A percentile compares a stretch with the other conserved stretches of the same genome.
Conservation (phyloP, 2,113 vertebrate species). For the Crotalus viridis region DNA sequence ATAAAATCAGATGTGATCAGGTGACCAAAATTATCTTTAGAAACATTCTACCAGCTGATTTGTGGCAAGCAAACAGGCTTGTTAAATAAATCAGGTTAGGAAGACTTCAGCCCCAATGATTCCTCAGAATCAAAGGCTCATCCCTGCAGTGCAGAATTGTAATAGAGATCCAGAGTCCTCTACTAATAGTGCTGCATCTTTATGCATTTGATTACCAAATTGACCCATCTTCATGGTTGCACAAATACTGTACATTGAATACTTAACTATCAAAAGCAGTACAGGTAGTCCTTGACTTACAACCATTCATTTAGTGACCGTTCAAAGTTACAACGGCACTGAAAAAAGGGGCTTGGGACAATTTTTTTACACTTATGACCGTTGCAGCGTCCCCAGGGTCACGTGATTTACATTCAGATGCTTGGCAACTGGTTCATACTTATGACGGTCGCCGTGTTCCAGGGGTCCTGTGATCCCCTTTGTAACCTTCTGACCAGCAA, state of each 20-base stretch:
- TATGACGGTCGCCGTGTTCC: too few relatives aligned
- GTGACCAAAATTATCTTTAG: background rate
- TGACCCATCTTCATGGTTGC: background rate
- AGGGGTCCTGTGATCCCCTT: too few relatives aligned
- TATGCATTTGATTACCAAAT: background rate
- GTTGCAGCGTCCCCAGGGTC: too few relatives aligned
- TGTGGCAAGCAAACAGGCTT: background rate
- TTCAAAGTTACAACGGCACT: too few relatives aligned
- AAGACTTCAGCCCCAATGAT: background rate
- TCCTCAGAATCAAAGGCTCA: background rate
- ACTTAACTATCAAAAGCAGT: background rate
- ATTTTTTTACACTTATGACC: too few relatives aligned
- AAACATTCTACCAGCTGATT: slow-evolving; percentile 5
- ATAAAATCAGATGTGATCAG: background rate
- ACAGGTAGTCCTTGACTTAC: too few relatives aligned
- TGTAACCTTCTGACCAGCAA: background rate
- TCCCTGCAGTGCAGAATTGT: background rate
- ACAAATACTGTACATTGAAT: background rate
- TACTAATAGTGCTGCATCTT: background rate
- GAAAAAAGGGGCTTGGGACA: too few relatives aligned
- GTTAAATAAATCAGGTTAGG: background rate
- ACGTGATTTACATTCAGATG: too few relatives aligned
- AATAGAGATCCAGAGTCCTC: background rate
- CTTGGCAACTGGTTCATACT: too few relatives aligned
- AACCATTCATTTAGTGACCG: too few relatives aligned